Evolutionary conservation across 2,797 vertebrate species (phyloP).

Genomic region (Danio jaintianensis): DNA sequence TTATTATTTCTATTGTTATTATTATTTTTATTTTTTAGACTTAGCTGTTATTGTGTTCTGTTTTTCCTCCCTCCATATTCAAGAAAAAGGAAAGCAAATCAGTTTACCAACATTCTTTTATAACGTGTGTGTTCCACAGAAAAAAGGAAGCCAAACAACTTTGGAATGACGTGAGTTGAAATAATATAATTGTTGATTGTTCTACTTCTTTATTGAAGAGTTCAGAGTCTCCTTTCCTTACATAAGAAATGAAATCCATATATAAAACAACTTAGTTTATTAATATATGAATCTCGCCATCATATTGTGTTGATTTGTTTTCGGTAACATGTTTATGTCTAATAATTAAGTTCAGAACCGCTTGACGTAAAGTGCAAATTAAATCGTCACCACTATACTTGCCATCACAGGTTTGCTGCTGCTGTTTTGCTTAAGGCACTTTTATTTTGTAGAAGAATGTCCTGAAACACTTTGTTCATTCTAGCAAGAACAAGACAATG

Average conservation of each 20-base stretch:
- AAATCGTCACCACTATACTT: neutral
- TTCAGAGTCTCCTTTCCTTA: neutral
- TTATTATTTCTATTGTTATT: too few species aligned
- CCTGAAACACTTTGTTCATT: neutral
- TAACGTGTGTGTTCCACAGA: neutral
- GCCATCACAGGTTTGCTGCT: slow-evolving; percentile 1
- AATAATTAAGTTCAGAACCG: neutral
- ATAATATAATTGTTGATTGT: neutral
- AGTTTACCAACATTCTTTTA: neutral
- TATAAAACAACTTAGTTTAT: neutral
- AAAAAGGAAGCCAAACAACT: neutral
- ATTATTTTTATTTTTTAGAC: too few species aligned
- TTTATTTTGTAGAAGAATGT: neutral
- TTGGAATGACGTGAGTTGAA: neutral
- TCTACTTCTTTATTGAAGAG: neutral
- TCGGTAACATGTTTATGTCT: neutral
- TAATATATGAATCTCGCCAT: neutral
- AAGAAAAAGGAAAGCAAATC: neutral
- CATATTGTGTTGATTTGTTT: neutral
- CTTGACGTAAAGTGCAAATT: neutral
- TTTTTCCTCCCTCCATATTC: neutral
- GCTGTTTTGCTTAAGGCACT: neutral
- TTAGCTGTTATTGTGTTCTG: neutral
- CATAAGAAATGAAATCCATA: neutral
- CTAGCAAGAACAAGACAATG: neutral